Conservation (phyloP, 1,140 invertebrate genomes). For the Halesus radiatus region DNA sequence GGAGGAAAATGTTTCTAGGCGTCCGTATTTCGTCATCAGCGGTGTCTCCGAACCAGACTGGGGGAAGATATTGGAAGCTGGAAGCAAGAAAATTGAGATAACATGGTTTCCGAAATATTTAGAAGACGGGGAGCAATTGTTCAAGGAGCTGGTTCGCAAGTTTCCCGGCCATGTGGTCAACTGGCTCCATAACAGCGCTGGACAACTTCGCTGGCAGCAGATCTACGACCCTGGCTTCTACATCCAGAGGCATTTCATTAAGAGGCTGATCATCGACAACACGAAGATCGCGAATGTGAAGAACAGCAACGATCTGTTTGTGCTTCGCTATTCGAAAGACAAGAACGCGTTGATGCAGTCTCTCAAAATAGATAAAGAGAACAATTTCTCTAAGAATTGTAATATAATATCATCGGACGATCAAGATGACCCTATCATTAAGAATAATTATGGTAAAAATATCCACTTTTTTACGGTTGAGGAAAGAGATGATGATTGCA, state of each 20-base stretch:
- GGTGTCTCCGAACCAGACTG: not conserved
- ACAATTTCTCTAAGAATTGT: not conserved
- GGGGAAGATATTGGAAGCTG: not conserved
- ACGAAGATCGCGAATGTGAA: not conserved
- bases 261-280: not conserved
- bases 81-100: not conserved
- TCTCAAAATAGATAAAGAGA: not conserved
- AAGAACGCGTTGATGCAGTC: not conserved
- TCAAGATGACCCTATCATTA: not conserved
- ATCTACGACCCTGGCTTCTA: not conserved
- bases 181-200: not conserved
- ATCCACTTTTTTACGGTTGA: constrained; percentile 1
- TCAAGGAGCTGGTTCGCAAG: not conserved
- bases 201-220: not conserved
- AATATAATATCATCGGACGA: not conserved
- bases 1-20: not conserved
- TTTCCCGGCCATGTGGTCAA: not conserved
- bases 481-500: not conserved
- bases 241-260: not conserved
- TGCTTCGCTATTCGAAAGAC: not conserved
- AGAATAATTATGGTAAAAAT: not conserved
- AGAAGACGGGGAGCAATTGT: not conserved
- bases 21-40: not conserved
- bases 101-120: not conserved
- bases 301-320: not conserved